These are phyloP conservation scores for Oopsacas minuta DNA, from an alignment of 37 sponge, comb jelly and placozoan genomes.

Conservation along the genomic window DNA sequence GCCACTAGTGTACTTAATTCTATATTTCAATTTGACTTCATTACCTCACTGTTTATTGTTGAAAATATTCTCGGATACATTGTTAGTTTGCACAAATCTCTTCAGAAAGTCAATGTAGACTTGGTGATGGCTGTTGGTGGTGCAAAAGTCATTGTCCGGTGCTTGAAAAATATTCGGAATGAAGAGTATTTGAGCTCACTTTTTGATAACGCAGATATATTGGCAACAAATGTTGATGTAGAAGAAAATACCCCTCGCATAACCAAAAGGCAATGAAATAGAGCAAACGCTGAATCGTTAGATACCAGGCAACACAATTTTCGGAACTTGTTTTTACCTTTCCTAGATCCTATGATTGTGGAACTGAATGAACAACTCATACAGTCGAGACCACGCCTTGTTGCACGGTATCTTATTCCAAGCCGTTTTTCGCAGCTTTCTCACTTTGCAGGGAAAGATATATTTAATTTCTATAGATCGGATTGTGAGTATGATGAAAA, in stretches of 20 bases:
- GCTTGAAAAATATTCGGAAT: background rate
- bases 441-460: background rate
- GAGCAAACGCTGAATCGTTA: background rate
- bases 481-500: background rate
- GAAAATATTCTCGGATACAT: background rate
- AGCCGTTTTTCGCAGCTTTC: background rate
- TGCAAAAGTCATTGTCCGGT: background rate
- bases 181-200: background rate
- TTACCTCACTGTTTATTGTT: background rate
- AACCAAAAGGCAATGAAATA: background rate
- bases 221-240: background rate
- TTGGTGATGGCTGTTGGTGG: background rate
- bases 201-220: background rate
- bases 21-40: background rate
- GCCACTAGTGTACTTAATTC: background rate
- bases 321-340: background rate
- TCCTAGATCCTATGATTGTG: background rate
- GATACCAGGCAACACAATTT: background rate
- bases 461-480: background rate
- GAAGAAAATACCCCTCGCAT: background rate
- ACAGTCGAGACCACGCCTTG: background rate
- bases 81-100: background rate
- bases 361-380: background rate
- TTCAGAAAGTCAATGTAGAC: background rate
- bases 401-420: background rate